A percentile compares a stretch with the other conserved stretches of the same genome.
Conservation (phyloP, 2,797 vertebrate genomes). For the Falco columbarius region DNA sequence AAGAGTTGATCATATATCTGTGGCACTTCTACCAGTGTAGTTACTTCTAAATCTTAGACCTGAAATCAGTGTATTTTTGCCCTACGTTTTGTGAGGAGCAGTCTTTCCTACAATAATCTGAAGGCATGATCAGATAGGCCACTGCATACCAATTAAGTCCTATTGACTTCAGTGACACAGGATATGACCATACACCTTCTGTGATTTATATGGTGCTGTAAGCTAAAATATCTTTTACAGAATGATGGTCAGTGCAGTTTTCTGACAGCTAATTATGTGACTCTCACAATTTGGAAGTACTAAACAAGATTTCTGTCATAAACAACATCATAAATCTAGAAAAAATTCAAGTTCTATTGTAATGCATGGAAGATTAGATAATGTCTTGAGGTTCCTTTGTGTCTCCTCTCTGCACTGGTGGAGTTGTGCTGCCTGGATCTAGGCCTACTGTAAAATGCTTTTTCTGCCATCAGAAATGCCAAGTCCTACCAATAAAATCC, state of each 20-base stretch:
- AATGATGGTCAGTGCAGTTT: constrained; percentile 49
- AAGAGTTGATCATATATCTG: background rate
- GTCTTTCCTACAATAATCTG: background rate
- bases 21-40: background rate
- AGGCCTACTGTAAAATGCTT: background rate
- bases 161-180: constrained; percentile 17
- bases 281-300: constrained; percentile 41
- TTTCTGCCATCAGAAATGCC: background rate
- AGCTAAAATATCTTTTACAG: constrained; percentile 53
- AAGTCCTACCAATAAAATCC: background rate
- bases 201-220: constrained; percentile 32
- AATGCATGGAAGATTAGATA: constrained; percentile 21
- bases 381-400: background rate
- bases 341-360: constrained; percentile 38
- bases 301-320: constrained; percentile 65
- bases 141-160: background rate
- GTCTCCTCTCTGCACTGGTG: background rate
- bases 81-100: background rate
- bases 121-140: background rate
- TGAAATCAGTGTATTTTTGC: background rate
- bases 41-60: background rate
- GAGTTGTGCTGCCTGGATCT: background rate
- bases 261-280: constrained; percentile 65
- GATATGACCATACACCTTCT: background rate
- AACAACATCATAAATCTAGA: constrained; percentile 61